Base-by-base conservation (phyloP, 2,113 vertebrate species). In the Phyllostomus hastatus region DNA sequence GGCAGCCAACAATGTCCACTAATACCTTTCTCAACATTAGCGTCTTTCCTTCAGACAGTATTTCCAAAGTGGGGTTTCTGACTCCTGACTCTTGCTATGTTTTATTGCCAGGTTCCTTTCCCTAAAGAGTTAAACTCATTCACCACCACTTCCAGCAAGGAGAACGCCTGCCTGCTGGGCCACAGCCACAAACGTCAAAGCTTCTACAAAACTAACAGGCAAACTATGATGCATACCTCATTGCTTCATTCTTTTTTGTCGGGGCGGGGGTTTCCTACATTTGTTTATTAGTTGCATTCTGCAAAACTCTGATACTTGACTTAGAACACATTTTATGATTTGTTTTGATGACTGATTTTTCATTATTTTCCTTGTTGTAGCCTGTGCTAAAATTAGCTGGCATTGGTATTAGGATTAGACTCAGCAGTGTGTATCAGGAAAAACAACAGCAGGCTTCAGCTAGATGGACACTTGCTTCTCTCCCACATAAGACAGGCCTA, bases 371-470 rank as follows among this genome's bases (percentile, higher is more conserved):
- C 33, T 78, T 95, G 92, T 72, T 90, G 88, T 88, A 91, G 61
- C 16, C n/a, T 82, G 64, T 91, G 67, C 78, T 97, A 97, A 94
- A 97, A 88, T 95, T 93, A 95, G 90, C 86, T 75, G 87, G 66
- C 38, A 82, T 86, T 91, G 85, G 50, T 70, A 16, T 86, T 64
- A 67, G 88, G 67, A 85, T 95, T 75, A 91, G 88, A 91, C 50
- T 82, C 88, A 95, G 76, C 92, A 88, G 83, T 90, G 70, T 54
- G 26, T 70, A 89, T 81, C n/a, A 76, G 64, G 16, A n/a, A 43
- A 79, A 64, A 33, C 48, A 83, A n/a, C 48, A 43, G 54, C 64
- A 72, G 16, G n/a, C 33, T 94, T 96, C 92, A 88, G 84, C 38
- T 20, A 43, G n/a, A 87, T 48, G 46, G 7, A 95, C 26, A 26